Evolutionary conservation across 1,140 invertebrate genomes (phyloP), one percentile per base, ranked within the genome.

Genomic region (Proales similis): DNA sequence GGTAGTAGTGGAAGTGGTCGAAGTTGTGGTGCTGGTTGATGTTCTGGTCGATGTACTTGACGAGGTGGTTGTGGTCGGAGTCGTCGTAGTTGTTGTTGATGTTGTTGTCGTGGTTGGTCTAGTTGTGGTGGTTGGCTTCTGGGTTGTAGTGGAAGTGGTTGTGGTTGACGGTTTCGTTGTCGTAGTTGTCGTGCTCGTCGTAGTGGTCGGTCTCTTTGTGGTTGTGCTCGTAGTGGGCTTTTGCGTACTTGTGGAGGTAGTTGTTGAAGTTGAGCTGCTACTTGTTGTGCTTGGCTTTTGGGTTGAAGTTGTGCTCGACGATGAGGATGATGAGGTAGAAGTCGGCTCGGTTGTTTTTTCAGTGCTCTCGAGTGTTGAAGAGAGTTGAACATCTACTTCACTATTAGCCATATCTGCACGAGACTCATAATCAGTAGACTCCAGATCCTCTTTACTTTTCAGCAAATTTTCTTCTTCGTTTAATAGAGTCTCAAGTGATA

Each of bases 361-460:
- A n/a, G n/a, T n/a, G n/a, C n/a, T n/a, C n/a, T n/a, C 62, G 5
- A 19, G 53, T 9, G 53, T 86, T 68, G 89, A 88, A 75, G 87
- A 90, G 70, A 82, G 87, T 76, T 94, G 90, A n/a, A n/a, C n/a
- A n/a, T n/a, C n/a, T n/a, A n/a, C n/a, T n/a, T n/a, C n/a, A n/a
- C n/a, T n/a, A n/a, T n/a, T n/a, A n/a, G n/a, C n/a, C n/a, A n/a
- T n/a, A n/a, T n/a, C n/a, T n/a, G n/a, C n/a, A n/a, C n/a, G n/a
- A n/a, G n/a, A n/a, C n/a, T n/a, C n/a, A n/a, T n/a, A n/a, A n/a
- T n/a, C n/a, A n/a, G n/a, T n/a, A n/a, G n/a, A n/a, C n/a, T n/a
- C n/a, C n/a, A n/a, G 90, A 87, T 89, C 83, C 91, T n/a, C n/a
- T n/a, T n/a, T n/a, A n/a, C n/a, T n/a, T n/a, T n/a, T n/a, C n/a